Percentiles rank a stretch among this genome's conserved stretches.
phyloP scores from a whole-genome alignment of 2,113 vertebrate genomes.

The Hipposideros armiger region DNA sequence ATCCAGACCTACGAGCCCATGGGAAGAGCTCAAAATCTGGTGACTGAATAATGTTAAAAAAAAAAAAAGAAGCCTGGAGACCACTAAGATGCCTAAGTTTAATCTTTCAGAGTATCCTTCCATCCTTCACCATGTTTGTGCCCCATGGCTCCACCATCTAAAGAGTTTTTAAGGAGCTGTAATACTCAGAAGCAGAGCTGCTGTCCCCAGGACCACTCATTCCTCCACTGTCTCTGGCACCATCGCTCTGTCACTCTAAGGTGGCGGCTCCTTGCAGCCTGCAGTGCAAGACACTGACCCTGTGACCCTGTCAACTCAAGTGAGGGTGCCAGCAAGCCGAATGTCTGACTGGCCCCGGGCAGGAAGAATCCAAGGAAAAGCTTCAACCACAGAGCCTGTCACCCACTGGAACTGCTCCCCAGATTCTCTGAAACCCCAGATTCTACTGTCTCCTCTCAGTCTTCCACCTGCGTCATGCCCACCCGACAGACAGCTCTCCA shows the following conservation, averaged over 20 bases:
- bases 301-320: background rate
- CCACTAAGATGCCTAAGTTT: background rate
- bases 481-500: background rate
- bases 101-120: background rate
- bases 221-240: background rate
- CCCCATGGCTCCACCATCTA: background rate
- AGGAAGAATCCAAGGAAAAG: background rate
- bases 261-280: background rate
- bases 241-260: background rate
- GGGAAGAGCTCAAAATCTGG: slow-evolving; percentile 13
- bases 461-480: background rate
- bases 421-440: background rate
- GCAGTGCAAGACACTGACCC: background rate
- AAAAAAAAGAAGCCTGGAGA: background rate
- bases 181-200: background rate
- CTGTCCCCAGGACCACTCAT: background rate
- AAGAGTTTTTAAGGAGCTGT: background rate
- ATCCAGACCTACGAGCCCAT: background rate
- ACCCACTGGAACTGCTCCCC: background rate
- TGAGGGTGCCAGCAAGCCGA: background rate
- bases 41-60: background rate
- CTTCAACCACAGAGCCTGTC: background rate
- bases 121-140: background rate
- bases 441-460: background rate
- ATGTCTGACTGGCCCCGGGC: background rate